Percentiles rank a stretch among this genome's conserved stretches.
Conservation (phyloP, 2,888 invertebrate genomes). For the Dynastes maya region DNA sequence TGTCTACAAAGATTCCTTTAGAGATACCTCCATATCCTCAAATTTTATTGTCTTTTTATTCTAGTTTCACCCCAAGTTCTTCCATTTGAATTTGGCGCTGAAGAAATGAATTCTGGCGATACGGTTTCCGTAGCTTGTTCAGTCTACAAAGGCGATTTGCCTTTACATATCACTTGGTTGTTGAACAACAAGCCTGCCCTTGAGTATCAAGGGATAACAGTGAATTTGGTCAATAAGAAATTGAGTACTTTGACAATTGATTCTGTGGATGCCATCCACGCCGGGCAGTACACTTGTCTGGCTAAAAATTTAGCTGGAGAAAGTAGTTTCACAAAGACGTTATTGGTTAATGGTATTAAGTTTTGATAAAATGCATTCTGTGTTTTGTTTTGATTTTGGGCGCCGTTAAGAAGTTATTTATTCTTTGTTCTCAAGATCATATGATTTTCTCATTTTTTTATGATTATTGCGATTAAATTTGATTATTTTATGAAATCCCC, state of each 20-base stretch:
- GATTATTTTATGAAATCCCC: background rate
- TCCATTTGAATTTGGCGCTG: slow-evolving; percentile 78
- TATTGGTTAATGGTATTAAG: slow-evolving; percentile 56
- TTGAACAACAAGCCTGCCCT: slow-evolving; percentile 72
- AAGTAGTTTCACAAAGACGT: slow-evolving; percentile 67
- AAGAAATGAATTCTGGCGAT: slow-evolving; percentile 79
- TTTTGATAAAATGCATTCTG: background rate
- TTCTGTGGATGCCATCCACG: slow-evolving; percentile 80
- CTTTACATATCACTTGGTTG: slow-evolving; percentile 79
- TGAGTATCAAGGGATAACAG: slow-evolving; percentile 43
- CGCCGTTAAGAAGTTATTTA: background rate
- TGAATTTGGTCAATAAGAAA: slow-evolving; percentile 48
- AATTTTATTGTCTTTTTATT: slow-evolving; percentile 61
- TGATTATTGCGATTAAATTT: too few species aligned
- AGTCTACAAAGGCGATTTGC: slow-evolving; percentile 80
- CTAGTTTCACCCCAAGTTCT: slow-evolving; percentile 82
- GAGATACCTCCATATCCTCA: too few species aligned
- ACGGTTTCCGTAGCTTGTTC: slow-evolving; percentile 79
- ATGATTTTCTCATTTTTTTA: too few species aligned
- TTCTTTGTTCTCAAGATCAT: too few species aligned
- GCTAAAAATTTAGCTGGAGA: slow-evolving; percentile 80
- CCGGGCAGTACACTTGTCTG: slow-evolving; percentile 81
- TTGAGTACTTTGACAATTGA: slow-evolving; percentile 80
- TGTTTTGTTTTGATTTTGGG: background rate
- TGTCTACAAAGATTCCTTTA: too few species aligned